Conservation (phyloP, 2,113 vertebrate genomes). For the Siphamia tubifer region DNA sequence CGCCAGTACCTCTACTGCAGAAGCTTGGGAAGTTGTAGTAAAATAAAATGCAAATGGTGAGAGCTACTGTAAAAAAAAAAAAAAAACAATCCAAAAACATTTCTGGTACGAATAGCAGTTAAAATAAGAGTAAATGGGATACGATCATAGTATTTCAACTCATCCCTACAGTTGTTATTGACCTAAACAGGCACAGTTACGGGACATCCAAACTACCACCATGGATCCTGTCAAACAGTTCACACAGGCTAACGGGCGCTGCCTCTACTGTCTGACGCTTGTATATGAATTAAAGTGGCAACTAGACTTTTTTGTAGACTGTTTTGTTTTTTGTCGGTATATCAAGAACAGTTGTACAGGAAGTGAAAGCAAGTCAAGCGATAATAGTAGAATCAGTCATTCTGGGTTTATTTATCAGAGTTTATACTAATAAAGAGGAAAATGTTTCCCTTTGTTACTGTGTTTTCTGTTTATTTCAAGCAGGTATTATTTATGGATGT, state of each 20-base stretch:
- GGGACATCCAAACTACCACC: not conserved
- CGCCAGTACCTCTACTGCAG: too few species aligned
- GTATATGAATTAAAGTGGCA: not conserved
- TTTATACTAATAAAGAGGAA: too few species aligned
- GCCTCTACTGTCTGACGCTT: not conserved
- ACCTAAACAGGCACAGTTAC: not conserved
- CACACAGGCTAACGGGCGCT: not conserved
- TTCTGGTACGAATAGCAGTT: slow-evolving; percentile 22
- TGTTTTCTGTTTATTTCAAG: slow-evolving; percentile 9
- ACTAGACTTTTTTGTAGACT: too few species aligned
- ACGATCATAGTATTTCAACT: not conserved
- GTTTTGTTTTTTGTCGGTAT: not conserved
- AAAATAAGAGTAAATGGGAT: not conserved
- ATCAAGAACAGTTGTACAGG: not conserved
- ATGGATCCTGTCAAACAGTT: too few species aligned
- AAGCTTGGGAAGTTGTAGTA: too few species aligned
- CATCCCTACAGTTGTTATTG: not conserved
- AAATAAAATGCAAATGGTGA: too few species aligned
- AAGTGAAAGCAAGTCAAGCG: too few species aligned
- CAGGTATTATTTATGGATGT: slow-evolving; percentile 1
- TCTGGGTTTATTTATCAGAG: too few species aligned
- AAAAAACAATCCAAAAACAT: not conserved
- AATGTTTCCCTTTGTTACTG: not conserved
- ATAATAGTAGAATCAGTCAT: too few species aligned
- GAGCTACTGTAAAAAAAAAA: too few species aligned